These are phyloP conservation scores for Empidonax alnorum DNA, from an alignment of 2,113 vertebrate genomes.

Conservation along the genomic window DNA sequence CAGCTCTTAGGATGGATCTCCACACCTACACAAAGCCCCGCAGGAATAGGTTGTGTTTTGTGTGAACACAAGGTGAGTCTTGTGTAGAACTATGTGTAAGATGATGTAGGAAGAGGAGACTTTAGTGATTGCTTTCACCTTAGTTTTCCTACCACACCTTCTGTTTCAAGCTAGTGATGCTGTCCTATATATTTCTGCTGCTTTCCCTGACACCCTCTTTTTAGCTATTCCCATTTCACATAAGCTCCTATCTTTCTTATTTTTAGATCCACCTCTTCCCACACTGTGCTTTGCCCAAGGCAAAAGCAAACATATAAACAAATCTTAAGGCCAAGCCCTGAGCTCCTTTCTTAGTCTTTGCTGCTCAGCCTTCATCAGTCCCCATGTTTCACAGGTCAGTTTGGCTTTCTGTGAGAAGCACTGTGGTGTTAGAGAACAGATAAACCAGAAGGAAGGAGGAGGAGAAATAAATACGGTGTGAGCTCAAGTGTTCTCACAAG, in stretches of 20 bases:
- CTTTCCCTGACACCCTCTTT: neutral
- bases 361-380: neutral
- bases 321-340: neutral
- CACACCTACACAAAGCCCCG: constrained; percentile 23
- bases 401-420: neutral
- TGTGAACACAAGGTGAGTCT: constrained; percentile 44
- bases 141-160: neutral
- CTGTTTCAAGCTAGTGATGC: neutral
- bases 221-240: neutral
- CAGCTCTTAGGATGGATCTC: neutral
- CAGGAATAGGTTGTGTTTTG: neutral
- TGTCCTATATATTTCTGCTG: constrained; percentile 13
- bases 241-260: neutral
- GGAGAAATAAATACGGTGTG: neutral
- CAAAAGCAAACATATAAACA: constrained; percentile 7
- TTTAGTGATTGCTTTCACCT: neutral
- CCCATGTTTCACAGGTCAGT: neutral
- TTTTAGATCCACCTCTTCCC: constrained; percentile 26
- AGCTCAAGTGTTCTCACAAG: neutral
- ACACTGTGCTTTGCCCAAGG: neutral
- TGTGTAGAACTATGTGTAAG: neutral
- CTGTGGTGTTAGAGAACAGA: neutral
- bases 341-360: neutral
- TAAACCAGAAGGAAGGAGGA: neutral
- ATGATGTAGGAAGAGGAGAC: constrained; percentile 13